A percentile compares a stretch with the other conserved stretches of the same genome.
Evolutionary conservation across 2,113 vertebrate genomes (phyloP).

Genomic region (Phylloscopus trochiloides): DNA sequence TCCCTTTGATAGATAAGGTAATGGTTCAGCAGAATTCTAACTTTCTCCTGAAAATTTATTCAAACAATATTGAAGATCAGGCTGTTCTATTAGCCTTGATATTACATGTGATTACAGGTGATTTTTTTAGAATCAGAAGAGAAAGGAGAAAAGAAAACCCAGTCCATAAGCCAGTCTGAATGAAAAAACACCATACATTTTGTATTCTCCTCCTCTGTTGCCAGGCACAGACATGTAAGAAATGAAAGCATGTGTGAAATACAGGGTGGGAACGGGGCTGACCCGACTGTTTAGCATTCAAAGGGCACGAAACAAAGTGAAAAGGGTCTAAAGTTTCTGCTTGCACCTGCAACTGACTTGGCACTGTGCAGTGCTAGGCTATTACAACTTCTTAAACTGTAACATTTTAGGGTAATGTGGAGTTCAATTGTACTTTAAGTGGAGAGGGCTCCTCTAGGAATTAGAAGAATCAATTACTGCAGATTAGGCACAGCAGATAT

Average conservation of each 20-base stretch:
- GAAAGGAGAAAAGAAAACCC: constrained; percentile 15
- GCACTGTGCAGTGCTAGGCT: not conserved
- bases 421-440: constrained; percentile 47
- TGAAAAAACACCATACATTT: not conserved
- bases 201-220: not conserved
- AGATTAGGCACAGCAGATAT: not conserved
- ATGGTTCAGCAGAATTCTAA: constrained; percentile 47
- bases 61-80: constrained; percentile 38
- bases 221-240: not conserved
- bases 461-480: constrained; percentile 38
- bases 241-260: not conserved
- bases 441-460: constrained; percentile 37
- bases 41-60: constrained; percentile 39
- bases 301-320: not conserved
- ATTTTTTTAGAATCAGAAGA: constrained; percentile 15
- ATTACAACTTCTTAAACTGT: constrained; percentile 15
- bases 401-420: constrained; percentile 26
- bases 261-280: not conserved
- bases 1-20: constrained; percentile 44
- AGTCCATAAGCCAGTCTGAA: not conserved
- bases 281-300: not conserved
- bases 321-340: not conserved
- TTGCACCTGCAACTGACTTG: not conserved
- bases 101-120: constrained; percentile 30
- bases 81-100: constrained; percentile 17